These are phyloP conservation scores for Brachionus paranguensis DNA, from an alignment of 1,140 invertebrate species.

Conservation along the genomic window DNA sequence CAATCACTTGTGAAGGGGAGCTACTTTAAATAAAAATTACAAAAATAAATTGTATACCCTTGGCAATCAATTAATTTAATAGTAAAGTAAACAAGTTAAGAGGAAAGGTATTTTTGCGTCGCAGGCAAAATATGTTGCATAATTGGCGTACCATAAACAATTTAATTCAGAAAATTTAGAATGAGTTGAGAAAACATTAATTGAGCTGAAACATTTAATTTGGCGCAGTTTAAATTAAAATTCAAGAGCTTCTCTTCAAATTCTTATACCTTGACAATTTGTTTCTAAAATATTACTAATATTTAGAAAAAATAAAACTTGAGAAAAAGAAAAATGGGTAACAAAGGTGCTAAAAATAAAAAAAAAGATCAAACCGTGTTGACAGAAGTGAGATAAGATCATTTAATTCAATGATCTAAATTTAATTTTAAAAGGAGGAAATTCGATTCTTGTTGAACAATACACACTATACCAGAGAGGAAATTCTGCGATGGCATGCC, in stretches of 20 bases:
- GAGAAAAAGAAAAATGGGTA: conserved; percentile 30
- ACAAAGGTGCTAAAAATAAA: conserved; percentile 22
- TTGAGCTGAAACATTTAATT: neutral
- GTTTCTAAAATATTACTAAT: neutral
- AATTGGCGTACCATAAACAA: conserved; percentile 12
- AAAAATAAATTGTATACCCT: neutral
- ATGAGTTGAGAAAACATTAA: neutral
- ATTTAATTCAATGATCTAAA: neutral
- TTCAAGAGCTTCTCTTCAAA: neutral
- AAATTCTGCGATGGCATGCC: conserved; percentile 33
- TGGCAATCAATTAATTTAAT: neutral
- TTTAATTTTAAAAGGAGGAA: conserved; percentile 16
- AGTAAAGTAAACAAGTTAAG: neutral
- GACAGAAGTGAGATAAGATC: neutral
- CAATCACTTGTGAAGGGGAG: no score
- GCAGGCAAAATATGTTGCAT: neutral
- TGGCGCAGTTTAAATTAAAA: neutral
- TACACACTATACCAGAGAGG: conserved; percentile 29
- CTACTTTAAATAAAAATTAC: neutral
- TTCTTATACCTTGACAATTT: neutral
- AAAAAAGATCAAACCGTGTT: conserved; percentile 29
- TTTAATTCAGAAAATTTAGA: neutral
- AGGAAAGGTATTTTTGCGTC: neutral
- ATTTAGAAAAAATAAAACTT: neutral
- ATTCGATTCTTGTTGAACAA: conserved; percentile 25